Evolutionary conservation across 2,797 vertebrate species (phyloP).

Genomic region (Lepus townsendii): DNA sequence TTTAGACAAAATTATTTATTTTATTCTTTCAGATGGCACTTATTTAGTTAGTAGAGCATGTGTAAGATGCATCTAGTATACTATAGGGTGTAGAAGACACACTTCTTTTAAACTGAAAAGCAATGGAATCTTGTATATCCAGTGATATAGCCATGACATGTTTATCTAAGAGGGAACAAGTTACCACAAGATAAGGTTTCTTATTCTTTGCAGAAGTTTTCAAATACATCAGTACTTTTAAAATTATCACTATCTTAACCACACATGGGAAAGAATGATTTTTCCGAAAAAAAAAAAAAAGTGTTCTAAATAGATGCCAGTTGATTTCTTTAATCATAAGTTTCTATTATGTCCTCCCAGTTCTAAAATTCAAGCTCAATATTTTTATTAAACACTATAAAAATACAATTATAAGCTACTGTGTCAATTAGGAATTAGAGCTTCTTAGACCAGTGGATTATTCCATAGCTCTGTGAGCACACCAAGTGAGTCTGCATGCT

Average conservation of each 20-base stretch:
- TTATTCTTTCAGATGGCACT: constrained; percentile 64
- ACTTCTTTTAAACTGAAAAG: background rate
- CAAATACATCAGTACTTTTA: constrained; percentile 1
- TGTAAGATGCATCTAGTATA: background rate
- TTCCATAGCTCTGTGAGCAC: constrained; percentile 57
- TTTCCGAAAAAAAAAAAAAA: constrained; percentile 52
- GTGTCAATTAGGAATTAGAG: constrained; percentile 78
- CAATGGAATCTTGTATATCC: background rate
- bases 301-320: constrained; percentile 57
- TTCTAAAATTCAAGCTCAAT: constrained; percentile 64
- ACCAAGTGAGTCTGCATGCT: constrained; percentile 51
- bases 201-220: constrained; percentile 49
- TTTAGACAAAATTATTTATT: constrained; percentile 70
- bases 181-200: constrained; percentile 34
- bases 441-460: constrained; percentile 71
- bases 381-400: constrained; percentile 72
- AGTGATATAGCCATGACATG: constrained; percentile 4
- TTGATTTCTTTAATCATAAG: constrained; percentile 70
- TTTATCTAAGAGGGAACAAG: constrained; percentile 67
- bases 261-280: constrained; percentile 42
- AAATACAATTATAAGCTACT: constrained; percentile 69
- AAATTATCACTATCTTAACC: constrained; percentile 41
- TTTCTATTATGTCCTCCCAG: constrained; percentile 57
- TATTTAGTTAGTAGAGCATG: background rate
- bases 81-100: background rate